These are phyloP conservation scores for Puffinus mauretanicus DNA, from an alignment of 2,113 vertebrate genomes.

Conservation along the genomic window DNA sequence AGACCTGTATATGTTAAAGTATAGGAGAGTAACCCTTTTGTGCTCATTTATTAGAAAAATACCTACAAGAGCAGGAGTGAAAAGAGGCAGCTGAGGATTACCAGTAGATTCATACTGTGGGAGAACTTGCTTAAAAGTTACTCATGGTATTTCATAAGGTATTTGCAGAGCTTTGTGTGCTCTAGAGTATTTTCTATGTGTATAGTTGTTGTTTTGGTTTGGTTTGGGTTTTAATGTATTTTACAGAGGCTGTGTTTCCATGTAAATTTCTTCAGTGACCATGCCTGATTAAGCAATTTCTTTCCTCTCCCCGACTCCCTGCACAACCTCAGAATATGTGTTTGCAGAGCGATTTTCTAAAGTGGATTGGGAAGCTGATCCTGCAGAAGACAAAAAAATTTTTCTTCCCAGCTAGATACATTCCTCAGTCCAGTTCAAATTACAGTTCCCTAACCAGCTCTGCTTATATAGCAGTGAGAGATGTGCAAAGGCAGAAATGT, in stretches of 20 bases:
- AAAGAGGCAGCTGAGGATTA: not conserved
- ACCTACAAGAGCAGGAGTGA: not conserved
- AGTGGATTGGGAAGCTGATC: not conserved
- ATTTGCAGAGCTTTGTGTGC: not conserved
- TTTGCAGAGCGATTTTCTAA: not conserved
- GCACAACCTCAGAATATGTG: not conserved
- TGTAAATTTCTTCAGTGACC: not conserved
- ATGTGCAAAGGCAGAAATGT: not conserved
- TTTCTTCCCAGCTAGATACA: not conserved
- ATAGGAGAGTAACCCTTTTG: not conserved
- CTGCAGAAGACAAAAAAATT: not conserved
- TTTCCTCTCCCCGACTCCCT: rapidly evolving
- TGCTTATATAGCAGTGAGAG: not conserved
- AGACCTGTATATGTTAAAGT: not conserved
- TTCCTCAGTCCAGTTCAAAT: not conserved
- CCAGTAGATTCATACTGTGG: not conserved
- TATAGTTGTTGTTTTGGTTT: not conserved
- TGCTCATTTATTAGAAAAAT: not conserved
- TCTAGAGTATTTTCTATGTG: not conserved
- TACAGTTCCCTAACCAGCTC: not conserved
- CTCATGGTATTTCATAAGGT: not conserved
- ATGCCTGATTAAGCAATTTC: not conserved
- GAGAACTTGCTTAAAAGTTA: too few relatives aligned
- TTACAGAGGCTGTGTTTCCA: not conserved
- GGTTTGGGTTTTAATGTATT: not conserved